These are phyloP conservation scores for Achatina immaculata DNA, from an alignment of 1,140 invertebrate genomes.

Conservation along the genomic window DNA sequence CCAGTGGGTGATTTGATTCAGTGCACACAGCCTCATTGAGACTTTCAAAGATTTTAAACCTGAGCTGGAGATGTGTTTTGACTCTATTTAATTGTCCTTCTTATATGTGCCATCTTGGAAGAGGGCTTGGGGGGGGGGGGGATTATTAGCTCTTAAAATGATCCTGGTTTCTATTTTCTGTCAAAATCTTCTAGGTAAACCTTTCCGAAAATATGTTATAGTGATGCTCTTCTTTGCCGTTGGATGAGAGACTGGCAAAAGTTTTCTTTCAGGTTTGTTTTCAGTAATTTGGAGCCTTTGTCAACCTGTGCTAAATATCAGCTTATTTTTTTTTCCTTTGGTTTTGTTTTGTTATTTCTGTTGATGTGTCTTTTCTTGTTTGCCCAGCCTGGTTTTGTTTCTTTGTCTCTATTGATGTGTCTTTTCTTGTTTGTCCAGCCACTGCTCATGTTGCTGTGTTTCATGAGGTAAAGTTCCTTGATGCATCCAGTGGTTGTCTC, in stretches of 20 bases:
- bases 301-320: background rate
- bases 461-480: background rate
- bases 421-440: background rate
- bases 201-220: background rate
- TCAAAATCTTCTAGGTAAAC: too few species aligned
- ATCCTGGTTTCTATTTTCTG: too few species aligned
- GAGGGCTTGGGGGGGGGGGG: too few species aligned
- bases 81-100: too few species aligned
- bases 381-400: background rate
- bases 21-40: too few species aligned
- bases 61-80: too few species aligned
- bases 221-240: background rate
- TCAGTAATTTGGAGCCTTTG: background rate
- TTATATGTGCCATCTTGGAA: too few species aligned
- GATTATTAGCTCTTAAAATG: too few species aligned
- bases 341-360: background rate
- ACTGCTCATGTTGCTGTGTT: background rate
- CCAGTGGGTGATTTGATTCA: too few species aligned
- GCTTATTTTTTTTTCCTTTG: too few species aligned
- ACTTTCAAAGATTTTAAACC: too few species aligned
- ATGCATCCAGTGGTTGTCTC: too few species aligned
- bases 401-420: background rate
- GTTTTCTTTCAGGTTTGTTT: background rate
- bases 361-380: background rate
- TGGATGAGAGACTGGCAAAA: background rate